Evolutionary conservation across 2,113 vertebrate genomes (phyloP).

Genomic region (Xenopus laevis): DNA sequence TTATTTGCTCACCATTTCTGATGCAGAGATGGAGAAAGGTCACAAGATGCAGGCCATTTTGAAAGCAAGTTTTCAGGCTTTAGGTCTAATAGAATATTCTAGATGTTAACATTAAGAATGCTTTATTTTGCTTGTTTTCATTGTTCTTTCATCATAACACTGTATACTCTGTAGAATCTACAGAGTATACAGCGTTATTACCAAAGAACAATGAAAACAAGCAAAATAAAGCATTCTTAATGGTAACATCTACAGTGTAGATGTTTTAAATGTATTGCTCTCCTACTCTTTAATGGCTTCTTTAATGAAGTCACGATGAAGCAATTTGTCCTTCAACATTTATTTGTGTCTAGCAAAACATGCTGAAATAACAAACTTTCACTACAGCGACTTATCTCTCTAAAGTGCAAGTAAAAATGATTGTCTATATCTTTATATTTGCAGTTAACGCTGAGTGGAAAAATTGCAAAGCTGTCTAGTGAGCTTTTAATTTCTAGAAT

Average conservation of each 20-base stretch:
- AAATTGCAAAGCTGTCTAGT: conserved; percentile 31
- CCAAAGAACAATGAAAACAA: neutral
- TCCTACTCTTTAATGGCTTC: neutral
- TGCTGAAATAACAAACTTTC: conserved; percentile 22
- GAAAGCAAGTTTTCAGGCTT: too few relatives aligned
- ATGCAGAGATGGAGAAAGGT: too few relatives aligned
- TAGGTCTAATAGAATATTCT: too few relatives aligned
- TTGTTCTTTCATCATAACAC: neutral
- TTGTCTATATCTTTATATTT: conserved; percentile 34
- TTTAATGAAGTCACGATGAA: neutral
- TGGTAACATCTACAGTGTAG: too few relatives aligned
- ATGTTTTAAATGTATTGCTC: neutral
- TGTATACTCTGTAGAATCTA: neutral
- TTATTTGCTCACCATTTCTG: too few relatives aligned
- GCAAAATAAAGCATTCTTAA: neutral
- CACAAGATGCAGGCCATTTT: too few relatives aligned
- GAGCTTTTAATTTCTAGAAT: conserved; percentile 30
- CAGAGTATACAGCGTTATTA: neutral
- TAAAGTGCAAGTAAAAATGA: conserved; percentile 37
- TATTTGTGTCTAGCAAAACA: neutral
- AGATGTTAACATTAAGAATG: too few relatives aligned
- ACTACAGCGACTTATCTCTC: conserved; percentile 10
- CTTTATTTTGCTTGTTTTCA: neutral
- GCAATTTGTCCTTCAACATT: neutral
- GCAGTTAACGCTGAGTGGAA: conserved; percentile 26